phyloP scores from a whole-genome alignment of 2,888 invertebrate genomes.

The Stenoptilia bipunctidactyla region DNA sequence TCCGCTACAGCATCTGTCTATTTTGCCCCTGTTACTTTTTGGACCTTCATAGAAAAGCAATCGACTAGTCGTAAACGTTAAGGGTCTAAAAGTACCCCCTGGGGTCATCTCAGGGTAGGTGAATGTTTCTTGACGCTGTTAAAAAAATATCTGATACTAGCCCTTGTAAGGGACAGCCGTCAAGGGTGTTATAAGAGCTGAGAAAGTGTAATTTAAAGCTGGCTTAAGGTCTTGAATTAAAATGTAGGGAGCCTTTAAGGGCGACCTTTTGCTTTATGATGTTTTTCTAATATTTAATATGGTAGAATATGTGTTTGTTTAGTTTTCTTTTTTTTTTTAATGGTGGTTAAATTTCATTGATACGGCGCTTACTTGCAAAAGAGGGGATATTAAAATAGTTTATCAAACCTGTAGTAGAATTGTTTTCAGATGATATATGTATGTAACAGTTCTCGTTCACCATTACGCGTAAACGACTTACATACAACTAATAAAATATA shows the following conservation, averaged over 20 bases:
- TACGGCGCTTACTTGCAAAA: too few relatives aligned
- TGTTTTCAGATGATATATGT: too few relatives aligned
- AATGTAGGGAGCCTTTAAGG: constrained; percentile 41
- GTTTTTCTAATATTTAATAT: too few relatives aligned
- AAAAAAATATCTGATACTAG: constrained; percentile 52
- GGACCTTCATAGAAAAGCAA: constrained; percentile 73
- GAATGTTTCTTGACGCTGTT: constrained; percentile 61
- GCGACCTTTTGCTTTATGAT: too few relatives aligned
- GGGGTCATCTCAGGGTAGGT: constrained; percentile 66
- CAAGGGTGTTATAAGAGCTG: constrained; percentile 59
- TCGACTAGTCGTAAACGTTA: constrained; percentile 76
- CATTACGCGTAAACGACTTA: too few relatives aligned
- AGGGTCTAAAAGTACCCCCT: constrained; percentile 70
- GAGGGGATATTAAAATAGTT: too few relatives aligned
- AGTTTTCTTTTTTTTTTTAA: too few relatives aligned
- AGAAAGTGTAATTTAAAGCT: constrained; percentile 69
- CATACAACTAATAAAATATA: too few relatives aligned
- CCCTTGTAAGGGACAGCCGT: constrained; percentile 31
- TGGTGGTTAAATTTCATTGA: too few relatives aligned
- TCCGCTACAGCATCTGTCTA: constrained; percentile 41
- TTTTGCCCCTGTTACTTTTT: constrained; percentile 46
- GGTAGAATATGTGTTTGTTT: too few relatives aligned
- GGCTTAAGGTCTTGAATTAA: constrained; percentile 69
- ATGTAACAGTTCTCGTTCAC: too few relatives aligned
- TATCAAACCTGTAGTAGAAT: too few relatives aligned